These are phyloP conservation scores for Amphiprion ocellaris DNA, from an alignment of 2,113 vertebrate genomes.

Conservation along the genomic window DNA sequence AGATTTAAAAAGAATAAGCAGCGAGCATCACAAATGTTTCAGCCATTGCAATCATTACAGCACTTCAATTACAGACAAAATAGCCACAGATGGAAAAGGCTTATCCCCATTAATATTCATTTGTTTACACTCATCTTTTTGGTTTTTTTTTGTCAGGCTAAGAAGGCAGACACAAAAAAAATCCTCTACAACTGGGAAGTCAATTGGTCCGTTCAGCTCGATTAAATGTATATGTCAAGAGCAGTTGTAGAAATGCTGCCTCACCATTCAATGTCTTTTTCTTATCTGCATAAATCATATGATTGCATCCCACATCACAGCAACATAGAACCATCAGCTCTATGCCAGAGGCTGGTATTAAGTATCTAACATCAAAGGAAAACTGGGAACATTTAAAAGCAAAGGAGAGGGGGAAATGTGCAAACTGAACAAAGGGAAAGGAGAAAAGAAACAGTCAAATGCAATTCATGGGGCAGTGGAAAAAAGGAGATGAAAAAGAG, in stretches of 20 bases:
- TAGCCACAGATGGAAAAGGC: slow-evolving; percentile 35
- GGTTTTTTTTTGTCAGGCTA: not conserved
- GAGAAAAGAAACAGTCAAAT: slow-evolving; percentile 13
- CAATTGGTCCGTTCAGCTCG: slow-evolving; percentile 27
- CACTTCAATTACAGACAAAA: slow-evolving; percentile 26
- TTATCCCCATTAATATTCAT: slow-evolving; percentile 30
- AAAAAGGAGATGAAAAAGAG: slow-evolving; percentile 51
- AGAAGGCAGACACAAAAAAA: not conserved
- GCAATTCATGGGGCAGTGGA: slow-evolving; percentile 32
- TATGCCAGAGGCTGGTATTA: slow-evolving; percentile 34
- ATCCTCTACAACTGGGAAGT: slow-evolving; percentile 5
- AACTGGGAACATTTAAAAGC: slow-evolving; percentile 39
- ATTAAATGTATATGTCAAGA: slow-evolving; percentile 44
- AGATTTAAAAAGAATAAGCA: slow-evolving; percentile 43
- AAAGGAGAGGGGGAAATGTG: slow-evolving; percentile 7
- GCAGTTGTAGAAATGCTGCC: slow-evolving; percentile 38
- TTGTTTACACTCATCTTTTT: slow-evolving; percentile 30
- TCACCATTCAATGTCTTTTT: slow-evolving; percentile 32
- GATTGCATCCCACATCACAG: slow-evolving; percentile 16
- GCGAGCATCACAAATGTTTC: slow-evolving; percentile 24
- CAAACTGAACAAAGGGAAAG: slow-evolving; percentile 9
- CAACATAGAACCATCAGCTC: slow-evolving; percentile 52
- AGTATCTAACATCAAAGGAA: slow-evolving; percentile 48
- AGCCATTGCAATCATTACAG: slow-evolving; percentile 31
- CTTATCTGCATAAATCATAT: slow-evolving; percentile 57